Evolutionary conservation across 1,140 invertebrate genomes (phyloP).

Genomic region (Caerostris darwini): DNA sequence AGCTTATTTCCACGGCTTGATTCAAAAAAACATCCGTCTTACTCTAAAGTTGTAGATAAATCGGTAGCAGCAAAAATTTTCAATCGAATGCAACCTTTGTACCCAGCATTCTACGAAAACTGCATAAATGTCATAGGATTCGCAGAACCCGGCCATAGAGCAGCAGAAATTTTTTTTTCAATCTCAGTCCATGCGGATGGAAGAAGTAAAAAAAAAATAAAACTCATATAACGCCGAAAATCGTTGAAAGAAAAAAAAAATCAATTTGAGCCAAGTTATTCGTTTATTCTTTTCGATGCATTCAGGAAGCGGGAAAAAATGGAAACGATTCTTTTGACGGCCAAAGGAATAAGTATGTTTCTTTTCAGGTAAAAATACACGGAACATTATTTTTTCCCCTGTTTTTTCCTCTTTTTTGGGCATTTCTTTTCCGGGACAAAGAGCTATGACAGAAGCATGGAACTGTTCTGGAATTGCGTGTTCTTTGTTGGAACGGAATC

Average conservation of each 20-base stretch:
- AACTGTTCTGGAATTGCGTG: neutral
- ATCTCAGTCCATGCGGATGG: neutral
- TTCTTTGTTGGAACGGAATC: neutral
- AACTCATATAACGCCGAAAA: neutral
- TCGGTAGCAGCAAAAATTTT: neutral
- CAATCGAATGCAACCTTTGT: neutral
- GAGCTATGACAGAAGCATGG: neutral
- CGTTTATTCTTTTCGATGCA: constrained; percentile 27
- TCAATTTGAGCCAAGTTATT: constrained; percentile 14
- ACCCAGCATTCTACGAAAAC: neutral
- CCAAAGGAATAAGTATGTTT: neutral
- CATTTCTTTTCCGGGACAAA: neutral
- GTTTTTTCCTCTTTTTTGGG: neutral
- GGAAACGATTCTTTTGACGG: constrained; percentile 38
- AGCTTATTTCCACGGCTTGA: no score
- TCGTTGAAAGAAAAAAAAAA: neutral
- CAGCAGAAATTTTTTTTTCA: constrained; percentile 6
- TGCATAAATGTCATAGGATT: constrained; percentile 29
- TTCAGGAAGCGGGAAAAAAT: neutral
- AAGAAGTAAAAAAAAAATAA: neutral
- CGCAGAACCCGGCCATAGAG: neutral
- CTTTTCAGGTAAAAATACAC: constrained; percentile 42
- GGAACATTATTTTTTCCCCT: neutral
- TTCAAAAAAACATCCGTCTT: no score
- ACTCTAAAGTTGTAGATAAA: neutral